These are phyloP conservation scores for Rhabdomys pumilio DNA, from an alignment of 2,797 vertebrate genomes.

Conservation along the genomic window DNA sequence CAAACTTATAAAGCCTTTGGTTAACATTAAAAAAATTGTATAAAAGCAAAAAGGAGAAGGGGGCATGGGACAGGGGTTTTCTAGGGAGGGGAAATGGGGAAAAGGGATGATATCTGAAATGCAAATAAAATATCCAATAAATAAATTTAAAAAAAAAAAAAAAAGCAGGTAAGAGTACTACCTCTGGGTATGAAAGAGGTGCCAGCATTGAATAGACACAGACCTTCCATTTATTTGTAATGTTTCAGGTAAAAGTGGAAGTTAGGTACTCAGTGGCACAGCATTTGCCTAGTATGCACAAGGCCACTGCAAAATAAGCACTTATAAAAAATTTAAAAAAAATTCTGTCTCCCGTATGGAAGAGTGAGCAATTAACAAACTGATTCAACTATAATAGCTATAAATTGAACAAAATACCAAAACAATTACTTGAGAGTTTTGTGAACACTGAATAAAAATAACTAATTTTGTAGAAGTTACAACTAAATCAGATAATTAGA, in stretches of 20 bases:
- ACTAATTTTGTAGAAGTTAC: background rate
- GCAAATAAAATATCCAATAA: too few relatives aligned
- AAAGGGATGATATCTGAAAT: too few relatives aligned
- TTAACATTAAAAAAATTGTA: too few relatives aligned
- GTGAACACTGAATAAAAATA: background rate
- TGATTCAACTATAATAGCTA: background rate
- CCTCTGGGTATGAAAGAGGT: background rate
- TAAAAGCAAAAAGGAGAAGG: too few relatives aligned
- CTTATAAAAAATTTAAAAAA: background rate
- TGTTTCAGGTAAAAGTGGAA: background rate
- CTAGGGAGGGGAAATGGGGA: too few relatives aligned
- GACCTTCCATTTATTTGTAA: conserved; percentile 31
- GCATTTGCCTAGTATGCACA: background rate
- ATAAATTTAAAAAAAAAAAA: too few relatives aligned
- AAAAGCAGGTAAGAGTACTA: background rate
- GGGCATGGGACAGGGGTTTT: too few relatives aligned
- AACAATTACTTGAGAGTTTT: background rate
- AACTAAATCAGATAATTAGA: conserved; percentile 12
- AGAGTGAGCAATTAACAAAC: conserved; percentile 31
- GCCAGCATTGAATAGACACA: background rate
- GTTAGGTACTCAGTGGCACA: background rate
- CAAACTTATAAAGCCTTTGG: too few relatives aligned
- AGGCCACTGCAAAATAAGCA: background rate
- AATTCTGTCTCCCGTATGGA: background rate
- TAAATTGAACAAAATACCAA: conserved; percentile 54